Percentiles rank a stretch among this genome's conserved stretches.
These are phyloP conservation scores for Tyria jacobaeae DNA, from an alignment of 2,888 invertebrate species.

Conservation along the genomic window DNA sequence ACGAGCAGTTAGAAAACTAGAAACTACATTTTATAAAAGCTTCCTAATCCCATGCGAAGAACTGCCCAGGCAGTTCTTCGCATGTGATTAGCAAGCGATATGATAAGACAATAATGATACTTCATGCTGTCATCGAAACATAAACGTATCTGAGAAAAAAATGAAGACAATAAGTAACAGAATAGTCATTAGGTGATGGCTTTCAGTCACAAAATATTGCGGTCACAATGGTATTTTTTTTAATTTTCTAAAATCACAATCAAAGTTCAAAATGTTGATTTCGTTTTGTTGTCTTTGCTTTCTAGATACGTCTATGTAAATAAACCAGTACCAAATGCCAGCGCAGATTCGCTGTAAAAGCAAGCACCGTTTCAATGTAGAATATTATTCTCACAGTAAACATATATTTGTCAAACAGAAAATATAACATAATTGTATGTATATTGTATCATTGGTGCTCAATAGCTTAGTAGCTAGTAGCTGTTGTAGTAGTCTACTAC, in stretches of 20 bases:
- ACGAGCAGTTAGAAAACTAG: too few relatives aligned
- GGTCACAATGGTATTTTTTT: too few relatives aligned
- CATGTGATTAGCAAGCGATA: too few relatives aligned
- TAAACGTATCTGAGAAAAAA: conserved; percentile 13
- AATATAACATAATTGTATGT: too few relatives aligned
- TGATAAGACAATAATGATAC: not conserved
- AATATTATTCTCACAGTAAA: conserved; percentile 16
- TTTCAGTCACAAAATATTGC: not conserved
- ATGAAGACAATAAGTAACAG: not conserved
- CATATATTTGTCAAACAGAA: too few relatives aligned
- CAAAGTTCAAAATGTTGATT: not conserved
- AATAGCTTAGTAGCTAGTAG: not conserved
- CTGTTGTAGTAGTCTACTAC: too few relatives aligned
- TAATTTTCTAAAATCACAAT: not conserved
- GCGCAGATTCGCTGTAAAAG: conserved; percentile 5
- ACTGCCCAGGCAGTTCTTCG: too few relatives aligned
- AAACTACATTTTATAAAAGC: not conserved
- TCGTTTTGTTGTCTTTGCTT: not conserved
- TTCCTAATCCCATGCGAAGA: not conserved
- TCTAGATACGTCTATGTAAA: conserved; percentile 16
- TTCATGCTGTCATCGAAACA: conserved; percentile 11
- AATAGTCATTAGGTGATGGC: not conserved
- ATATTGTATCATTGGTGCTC: too few relatives aligned
- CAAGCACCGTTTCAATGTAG: conserved; percentile 7
- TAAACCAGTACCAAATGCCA: conserved; percentile 15